phyloP scores from a whole-genome alignment of 2,113 vertebrate species.

The Columbina picui region DNA sequence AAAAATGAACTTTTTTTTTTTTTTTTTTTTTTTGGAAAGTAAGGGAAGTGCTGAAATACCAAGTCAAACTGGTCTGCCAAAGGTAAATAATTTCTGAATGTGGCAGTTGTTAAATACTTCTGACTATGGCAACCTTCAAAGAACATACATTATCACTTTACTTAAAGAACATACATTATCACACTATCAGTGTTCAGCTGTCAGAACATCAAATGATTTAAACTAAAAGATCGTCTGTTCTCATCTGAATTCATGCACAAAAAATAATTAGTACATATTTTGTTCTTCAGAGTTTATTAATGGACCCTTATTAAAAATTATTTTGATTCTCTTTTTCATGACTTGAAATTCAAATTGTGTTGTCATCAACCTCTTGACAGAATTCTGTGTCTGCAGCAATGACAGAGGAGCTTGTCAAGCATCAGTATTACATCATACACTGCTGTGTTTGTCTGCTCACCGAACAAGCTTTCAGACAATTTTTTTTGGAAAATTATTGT shows the following conservation, averaged over 20 bases:
- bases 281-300: neutral
- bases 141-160: neutral
- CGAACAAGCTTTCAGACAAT: neutral
- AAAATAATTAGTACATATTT: neutral
- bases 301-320: neutral
- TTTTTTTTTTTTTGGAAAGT: neutral
- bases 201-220: neutral
- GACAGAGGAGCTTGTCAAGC: slow-evolving; percentile 1
- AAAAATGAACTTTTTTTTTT: neutral
- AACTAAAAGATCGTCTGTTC: neutral
- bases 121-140: neutral
- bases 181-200: neutral
- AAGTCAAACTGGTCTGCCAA: neutral
- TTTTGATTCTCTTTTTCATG: neutral
- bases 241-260: neutral
- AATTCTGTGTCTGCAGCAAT: neutral
- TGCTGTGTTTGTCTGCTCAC: neutral
- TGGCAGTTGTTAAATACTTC: neutral
- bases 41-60: neutral
- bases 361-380: neutral
- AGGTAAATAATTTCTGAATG: neutral
- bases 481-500: neutral
- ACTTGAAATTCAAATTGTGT: slow-evolving; percentile 29
- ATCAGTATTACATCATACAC: neutral
- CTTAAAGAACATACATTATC: neutral